A percentile compares a stretch with the other conserved stretches of the same genome.
phyloP scores from a whole-genome alignment of 1,140 invertebrate genomes.

The Ips nitidus region DNA sequence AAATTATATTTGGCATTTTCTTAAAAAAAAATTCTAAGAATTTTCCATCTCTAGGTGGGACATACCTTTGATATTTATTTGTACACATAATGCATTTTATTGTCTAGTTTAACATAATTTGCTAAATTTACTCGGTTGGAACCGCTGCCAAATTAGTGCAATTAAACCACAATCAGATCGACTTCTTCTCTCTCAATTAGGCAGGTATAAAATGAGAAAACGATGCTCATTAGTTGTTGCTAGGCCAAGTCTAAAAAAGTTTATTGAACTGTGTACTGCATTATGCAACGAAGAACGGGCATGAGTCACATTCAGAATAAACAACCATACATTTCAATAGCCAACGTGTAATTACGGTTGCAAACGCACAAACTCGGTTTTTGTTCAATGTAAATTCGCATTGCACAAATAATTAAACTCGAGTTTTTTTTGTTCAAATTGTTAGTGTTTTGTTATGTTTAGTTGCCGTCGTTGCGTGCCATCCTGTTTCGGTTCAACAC shows the following conservation, averaged over 20 bases:
- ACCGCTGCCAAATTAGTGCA: too few species aligned
- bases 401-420: slow-evolving; percentile 19
- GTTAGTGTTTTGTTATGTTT: slow-evolving; percentile 15
- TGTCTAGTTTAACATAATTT: too few species aligned
- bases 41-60: too few species aligned
- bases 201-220: too few species aligned
- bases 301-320: slow-evolving; percentile 24
- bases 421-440: background rate
- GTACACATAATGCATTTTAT: too few species aligned
- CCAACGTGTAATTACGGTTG: slow-evolving; percentile 21
- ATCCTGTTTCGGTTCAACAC: background rate
- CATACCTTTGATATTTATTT: too few species aligned
- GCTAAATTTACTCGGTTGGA: too few species aligned
- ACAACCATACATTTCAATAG: slow-evolving; percentile 27
- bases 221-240: slow-evolving; percentile 2
- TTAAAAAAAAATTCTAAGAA: too few species aligned
- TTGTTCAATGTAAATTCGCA: slow-evolving; percentile 18
- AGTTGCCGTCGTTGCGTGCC: background rate
- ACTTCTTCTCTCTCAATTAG: too few species aligned
- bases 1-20: too few species aligned
- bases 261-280: slow-evolving; percentile 22
- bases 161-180: too few species aligned
- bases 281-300: slow-evolving; percentile 23
- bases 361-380: slow-evolving; percentile 18
- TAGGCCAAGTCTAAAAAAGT: slow-evolving; percentile 11